Evolutionary conservation across 2,888 invertebrate species (phyloP), one percentile per base, ranked within the genome.

Genomic region (Trichacis sp.): DNA sequence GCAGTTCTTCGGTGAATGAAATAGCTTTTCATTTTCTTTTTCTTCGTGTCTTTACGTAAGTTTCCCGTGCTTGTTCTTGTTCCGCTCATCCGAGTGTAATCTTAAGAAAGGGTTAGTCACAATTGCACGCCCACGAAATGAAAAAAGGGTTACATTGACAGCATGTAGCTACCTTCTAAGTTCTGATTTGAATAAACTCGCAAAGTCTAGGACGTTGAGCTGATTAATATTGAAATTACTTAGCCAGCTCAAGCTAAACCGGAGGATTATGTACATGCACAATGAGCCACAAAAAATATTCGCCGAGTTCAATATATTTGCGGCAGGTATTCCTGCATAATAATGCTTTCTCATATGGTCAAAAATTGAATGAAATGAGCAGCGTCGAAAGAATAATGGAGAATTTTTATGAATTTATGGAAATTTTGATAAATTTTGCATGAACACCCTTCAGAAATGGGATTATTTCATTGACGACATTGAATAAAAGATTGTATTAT

Each of bases 101-200:
- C 42, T 6, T 11, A 33, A 51, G 51, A 58, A 20, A 43, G 42
- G 53, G 53, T 53, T 43, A 3, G 36, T 20, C 47, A 3, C 18
- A 8, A 52, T 30, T 24, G 45, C 46, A 30, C 36, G 29, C 18
- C 19, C 11, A 9, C 19, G 14, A 17, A 24, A 24, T 8, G 24
- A 46, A 46, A 12, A 17, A 20, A 6, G 17, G 43, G 38, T 49
- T 49, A 15, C 48, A 54, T 60, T 54, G 53, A 54, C 54, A 45
- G 38, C 29, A 43, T 48, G 43, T 54, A 54, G 54, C 42, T 66
- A 66, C 59, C 64, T 71, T 56, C 53, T 29, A 47, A 57, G 43
- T 45, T 58, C 58, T 59, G 54, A 74, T 73, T 73, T 71, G 71
- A 71, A 71, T 71, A 71, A 71, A 63, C 69, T 62, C 33, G 33